Evolutionary conservation across 2,113 vertebrate genomes (phyloP).

Genomic region (Oncorhynchus clarkii): DNA sequence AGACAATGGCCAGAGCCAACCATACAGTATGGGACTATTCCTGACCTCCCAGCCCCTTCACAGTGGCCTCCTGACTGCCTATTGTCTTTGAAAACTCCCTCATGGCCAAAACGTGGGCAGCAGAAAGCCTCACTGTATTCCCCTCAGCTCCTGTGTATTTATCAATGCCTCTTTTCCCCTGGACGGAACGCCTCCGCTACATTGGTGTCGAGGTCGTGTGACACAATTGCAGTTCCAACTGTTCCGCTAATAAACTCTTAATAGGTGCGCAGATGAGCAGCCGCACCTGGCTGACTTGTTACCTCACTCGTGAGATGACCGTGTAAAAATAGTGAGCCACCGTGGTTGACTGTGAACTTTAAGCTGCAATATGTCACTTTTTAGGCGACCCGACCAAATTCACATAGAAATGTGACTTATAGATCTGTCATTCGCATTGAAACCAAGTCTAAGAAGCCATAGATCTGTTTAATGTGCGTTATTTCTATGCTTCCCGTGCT

Average conservation of each 20-base stretch:
- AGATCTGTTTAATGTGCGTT: too few species aligned
- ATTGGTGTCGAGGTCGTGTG: conserved; percentile 41
- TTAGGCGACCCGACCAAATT: too few species aligned
- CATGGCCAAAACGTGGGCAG: conserved; percentile 35
- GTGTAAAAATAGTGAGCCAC: too few species aligned
- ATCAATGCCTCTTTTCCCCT: conserved; percentile 31
- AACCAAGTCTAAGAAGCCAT: too few species aligned
- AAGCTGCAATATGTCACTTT: too few species aligned
- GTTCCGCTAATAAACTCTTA: conserved; percentile 66
- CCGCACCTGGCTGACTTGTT: conserved; percentile 61
- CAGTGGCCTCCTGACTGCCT: not conserved
- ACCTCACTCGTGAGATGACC: conserved; percentile 38
- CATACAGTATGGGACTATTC: not conserved
- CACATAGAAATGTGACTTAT: too few species aligned
- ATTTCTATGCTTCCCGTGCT: too few species aligned
- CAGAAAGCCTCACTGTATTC: conserved; percentile 27
- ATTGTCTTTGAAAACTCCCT: conserved; percentile 46
- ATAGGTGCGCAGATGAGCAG: conserved; percentile 60
- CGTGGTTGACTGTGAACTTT: too few species aligned
- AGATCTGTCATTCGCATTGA: too few species aligned
- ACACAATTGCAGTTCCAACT: conserved; percentile 66
- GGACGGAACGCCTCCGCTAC: too few species aligned
- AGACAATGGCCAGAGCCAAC: not conserved
- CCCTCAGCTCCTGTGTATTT: conserved; percentile 40
- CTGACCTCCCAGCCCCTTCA: not conserved